Conservation (phyloP, 2,113 vertebrate genomes). For the Pseudorectes ferrugineus region DNA sequence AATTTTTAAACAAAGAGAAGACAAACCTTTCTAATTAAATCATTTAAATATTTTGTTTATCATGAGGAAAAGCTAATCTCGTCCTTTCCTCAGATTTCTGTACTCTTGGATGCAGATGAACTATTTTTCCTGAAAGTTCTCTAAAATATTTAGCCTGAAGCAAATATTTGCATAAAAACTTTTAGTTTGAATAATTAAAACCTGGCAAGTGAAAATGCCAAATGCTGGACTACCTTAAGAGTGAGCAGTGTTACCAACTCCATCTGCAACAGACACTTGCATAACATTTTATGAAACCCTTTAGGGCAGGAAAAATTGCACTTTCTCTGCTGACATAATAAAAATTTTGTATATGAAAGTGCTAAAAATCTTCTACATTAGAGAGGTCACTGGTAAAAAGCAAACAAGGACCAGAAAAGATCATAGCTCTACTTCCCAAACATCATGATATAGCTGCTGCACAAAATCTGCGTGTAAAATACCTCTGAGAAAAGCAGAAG, state of each 20-base stretch:
- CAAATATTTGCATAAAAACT: constrained; percentile 32
- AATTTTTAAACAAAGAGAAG: not conserved
- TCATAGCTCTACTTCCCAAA: not conserved
- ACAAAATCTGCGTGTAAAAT: not conserved
- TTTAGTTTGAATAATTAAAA: constrained; percentile 48
- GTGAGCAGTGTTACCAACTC: not conserved
- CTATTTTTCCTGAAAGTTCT: not conserved
- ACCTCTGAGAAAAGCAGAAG: not conserved
- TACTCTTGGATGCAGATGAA: not conserved
- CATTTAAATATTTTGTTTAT: not conserved
- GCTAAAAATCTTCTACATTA: not conserved
- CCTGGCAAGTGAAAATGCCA: constrained; percentile 17
- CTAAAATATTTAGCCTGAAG: constrained; percentile 17
- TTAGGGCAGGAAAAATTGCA: constrained; percentile 1
- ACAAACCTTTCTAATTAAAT: not conserved
- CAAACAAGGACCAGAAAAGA: constrained; percentile 6
- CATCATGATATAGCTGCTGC: not conserved
- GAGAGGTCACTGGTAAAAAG: not conserved
- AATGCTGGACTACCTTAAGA: constrained; percentile 39
- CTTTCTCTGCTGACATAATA: constrained; percentile 11
- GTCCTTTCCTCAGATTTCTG: not conserved
- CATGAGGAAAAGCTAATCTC: not conserved
- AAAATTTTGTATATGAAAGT: not conserved
- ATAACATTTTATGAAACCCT: constrained; percentile 13
- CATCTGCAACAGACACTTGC: constrained; percentile 17